phyloP scores from a whole-genome alignment of 2,888 invertebrate species.

The Eilema caniola region DNA sequence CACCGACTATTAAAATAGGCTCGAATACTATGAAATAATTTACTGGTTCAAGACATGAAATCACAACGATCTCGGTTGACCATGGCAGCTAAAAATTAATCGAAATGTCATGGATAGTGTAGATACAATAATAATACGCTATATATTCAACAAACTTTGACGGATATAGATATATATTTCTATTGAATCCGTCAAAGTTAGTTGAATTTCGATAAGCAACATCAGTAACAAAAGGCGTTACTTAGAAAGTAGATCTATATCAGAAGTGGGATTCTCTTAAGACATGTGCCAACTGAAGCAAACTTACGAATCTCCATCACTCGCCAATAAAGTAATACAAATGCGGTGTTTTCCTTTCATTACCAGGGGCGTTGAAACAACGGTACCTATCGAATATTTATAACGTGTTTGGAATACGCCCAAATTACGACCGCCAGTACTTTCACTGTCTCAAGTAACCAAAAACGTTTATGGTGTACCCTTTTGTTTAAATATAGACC shows the following conservation, averaged over 20 bases:
- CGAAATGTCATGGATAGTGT: too few species aligned
- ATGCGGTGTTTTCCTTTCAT: slow-evolving; percentile 16
- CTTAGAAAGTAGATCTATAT: background rate
- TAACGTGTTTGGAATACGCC: slow-evolving; percentile 33
- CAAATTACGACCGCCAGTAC: slow-evolving; percentile 34
- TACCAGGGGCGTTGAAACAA: slow-evolving; percentile 16
- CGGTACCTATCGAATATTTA: slow-evolving; percentile 11
- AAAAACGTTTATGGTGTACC: slow-evolving; percentile 9
- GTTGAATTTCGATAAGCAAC: background rate
- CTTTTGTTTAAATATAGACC: slow-evolving; percentile 25
- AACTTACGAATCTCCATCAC: background rate
- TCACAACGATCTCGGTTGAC: too few species aligned
- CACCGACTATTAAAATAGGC: too few species aligned
- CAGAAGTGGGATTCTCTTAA: background rate
- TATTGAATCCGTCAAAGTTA: too few species aligned
- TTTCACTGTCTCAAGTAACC: slow-evolving; percentile 34
- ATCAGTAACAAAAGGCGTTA: background rate
- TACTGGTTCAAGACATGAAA: too few species aligned
- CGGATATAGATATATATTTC: too few species aligned
- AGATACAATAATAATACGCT: too few species aligned
- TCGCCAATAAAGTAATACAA: slow-evolving; percentile 12
- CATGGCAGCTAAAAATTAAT: too few species aligned
- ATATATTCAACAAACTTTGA: too few species aligned
- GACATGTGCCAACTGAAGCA: background rate
- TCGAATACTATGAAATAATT: too few species aligned